Evolutionary conservation across 2,888 invertebrate species (phyloP).

Genomic region (Conus canariensis): DNA sequence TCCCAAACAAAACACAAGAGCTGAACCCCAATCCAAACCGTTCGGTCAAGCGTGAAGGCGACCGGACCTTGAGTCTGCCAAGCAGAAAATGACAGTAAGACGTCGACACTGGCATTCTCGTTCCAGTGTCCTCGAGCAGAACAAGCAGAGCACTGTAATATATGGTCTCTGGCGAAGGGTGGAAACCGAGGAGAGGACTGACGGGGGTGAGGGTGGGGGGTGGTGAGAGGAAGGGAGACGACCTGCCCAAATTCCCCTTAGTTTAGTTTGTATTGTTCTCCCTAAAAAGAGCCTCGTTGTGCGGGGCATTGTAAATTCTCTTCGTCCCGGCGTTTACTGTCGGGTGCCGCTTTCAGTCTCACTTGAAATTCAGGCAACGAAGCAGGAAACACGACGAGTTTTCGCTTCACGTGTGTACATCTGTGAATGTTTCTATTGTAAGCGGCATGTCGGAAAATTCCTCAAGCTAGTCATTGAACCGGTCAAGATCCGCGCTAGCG

Average conservation of each 20-base stretch:
- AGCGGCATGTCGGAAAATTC: no score
- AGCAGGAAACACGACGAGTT: no score
- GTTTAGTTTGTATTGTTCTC: neutral
- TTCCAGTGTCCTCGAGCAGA: constrained; percentile 5
- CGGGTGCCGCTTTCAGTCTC: neutral
- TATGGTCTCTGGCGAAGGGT: no score
- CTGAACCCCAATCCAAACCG: neutral
- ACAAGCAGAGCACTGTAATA: neutral
- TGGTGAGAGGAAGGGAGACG: no score
- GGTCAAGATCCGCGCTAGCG: no score
- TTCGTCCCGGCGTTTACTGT: neutral
- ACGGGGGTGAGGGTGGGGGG: no score
- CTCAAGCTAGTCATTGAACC: no score
- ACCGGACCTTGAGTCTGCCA: neutral
- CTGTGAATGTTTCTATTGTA: no score
- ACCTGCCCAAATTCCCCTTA: neutral
- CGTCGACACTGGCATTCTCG: neutral
- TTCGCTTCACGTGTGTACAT: no score
- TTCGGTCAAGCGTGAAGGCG: neutral
- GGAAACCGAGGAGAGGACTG: no score
- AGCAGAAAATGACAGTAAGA: neutral
- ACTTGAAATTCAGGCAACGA: no score
- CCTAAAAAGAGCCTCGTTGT: neutral
- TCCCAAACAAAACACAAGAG: constrained; percentile 3
- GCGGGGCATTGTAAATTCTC: neutral